phyloP scores from a whole-genome alignment of 1,140 invertebrate genomes.

The Sarcophaga peregrina region DNA sequence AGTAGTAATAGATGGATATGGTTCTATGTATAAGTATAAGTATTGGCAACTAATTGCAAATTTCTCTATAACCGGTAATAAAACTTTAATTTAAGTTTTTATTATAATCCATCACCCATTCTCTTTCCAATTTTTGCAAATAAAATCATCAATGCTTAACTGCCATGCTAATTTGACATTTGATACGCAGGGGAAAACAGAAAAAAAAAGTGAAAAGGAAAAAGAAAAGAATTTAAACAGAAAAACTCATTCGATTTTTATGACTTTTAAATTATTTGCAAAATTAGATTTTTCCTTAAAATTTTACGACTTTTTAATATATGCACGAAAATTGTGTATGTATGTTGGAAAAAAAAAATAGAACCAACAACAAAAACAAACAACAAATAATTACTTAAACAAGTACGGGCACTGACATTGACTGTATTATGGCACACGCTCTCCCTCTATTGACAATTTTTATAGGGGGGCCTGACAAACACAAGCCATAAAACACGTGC shows the following conservation, averaged over 20 bases:
- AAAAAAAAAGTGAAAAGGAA: too few relatives aligned
- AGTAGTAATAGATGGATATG: too few relatives aligned
- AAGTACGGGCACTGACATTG: not conserved
- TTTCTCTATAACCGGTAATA: too few relatives aligned
- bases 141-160: not conserved
- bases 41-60: too few relatives aligned
- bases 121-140: too few relatives aligned
- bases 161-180: not conserved
- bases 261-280: slow-evolving; percentile 31
- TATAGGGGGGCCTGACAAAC: slow-evolving; percentile 5
- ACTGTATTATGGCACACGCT: not conserved
- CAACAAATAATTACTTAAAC: slow-evolving; percentile 13
- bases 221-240: not conserved
- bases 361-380: not conserved
- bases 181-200: not conserved
- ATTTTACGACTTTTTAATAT: slow-evolving; percentile 34
- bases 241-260: slow-evolving; percentile 15
- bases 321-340: not conserved
- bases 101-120: too few relatives aligned
- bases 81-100: too few relatives aligned
- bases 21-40: too few relatives aligned
- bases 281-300: slow-evolving; percentile 32
- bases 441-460: not conserved
- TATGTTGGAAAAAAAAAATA: not conserved
- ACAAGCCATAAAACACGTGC: slow-evolving; percentile 29